Conservation (phyloP, 2,797 vertebrate species). For the Uromys caudimaculatus region DNA sequence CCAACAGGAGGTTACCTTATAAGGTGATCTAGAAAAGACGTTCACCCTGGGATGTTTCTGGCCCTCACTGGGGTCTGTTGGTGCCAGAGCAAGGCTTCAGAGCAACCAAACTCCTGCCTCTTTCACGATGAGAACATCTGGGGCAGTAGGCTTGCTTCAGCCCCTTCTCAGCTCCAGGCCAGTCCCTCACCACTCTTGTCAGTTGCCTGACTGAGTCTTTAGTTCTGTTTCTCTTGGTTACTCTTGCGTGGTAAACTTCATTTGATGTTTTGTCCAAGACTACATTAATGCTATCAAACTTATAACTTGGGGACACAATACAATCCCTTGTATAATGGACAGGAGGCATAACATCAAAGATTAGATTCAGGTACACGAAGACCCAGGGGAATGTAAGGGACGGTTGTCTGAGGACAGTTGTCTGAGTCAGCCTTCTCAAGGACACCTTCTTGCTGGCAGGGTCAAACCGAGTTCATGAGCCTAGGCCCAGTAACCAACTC, state of each 20-base stretch:
- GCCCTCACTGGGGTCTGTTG: no score
- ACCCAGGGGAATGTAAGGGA: not conserved
- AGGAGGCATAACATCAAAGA: not conserved
- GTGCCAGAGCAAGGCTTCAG: no score
- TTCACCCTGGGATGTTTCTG: no score
- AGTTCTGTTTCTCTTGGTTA: not conserved
- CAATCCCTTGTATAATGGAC: not conserved
- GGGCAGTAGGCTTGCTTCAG: no score
- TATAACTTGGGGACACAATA: not conserved
- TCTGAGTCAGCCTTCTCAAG: not conserved
- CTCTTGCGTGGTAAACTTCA: not conserved
- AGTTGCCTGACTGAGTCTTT: no score
- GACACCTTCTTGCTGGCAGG: not conserved
- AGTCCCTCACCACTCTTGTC: no score
- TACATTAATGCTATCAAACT: not conserved
- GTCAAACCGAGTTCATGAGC: not conserved
- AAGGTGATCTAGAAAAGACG: no score
- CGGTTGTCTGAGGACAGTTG: not conserved
- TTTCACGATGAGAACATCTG: no score
- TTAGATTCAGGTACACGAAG: not conserved
- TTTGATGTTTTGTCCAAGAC: not conserved
- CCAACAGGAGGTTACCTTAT: not conserved
- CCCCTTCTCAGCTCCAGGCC: no score
- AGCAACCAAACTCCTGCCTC: no score
- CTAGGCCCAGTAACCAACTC: not conserved